Conservation (phyloP, 2,113 vertebrate genomes). For the Camelus dromedarius region DNA sequence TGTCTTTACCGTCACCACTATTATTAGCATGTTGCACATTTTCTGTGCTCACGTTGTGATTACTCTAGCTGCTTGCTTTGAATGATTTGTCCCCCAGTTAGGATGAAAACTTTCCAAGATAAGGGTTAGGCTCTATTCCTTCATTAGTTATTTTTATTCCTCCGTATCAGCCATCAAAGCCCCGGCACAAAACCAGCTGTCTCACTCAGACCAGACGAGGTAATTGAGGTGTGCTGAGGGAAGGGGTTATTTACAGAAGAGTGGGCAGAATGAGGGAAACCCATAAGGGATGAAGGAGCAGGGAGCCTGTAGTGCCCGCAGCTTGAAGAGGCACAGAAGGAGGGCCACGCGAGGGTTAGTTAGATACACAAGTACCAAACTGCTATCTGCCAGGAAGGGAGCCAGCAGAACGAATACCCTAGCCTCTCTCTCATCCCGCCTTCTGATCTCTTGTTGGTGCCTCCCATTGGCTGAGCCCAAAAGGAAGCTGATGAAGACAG, state of each 20-base stretch:
- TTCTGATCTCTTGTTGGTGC: background rate
- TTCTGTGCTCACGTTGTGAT: background rate
- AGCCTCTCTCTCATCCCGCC: background rate
- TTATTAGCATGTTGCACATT: background rate
- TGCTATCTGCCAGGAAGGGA: background rate
- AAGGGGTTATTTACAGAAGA: background rate
- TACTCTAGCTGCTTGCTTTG: background rate
- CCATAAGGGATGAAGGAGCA: background rate
- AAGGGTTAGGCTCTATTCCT: background rate
- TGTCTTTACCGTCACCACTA: background rate
- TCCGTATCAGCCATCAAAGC: background rate
- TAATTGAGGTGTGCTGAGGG: background rate
- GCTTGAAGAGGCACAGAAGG: background rate
- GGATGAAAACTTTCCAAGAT: background rate
- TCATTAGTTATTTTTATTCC: background rate
- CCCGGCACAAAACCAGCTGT: background rate
- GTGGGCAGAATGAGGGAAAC: background rate
- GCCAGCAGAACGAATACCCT: background rate
- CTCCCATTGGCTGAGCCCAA: background rate
- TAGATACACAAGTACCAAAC: background rate
- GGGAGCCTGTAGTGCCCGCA: background rate
- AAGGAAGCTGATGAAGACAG: background rate
- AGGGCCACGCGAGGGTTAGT: background rate
- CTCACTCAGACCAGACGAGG: background rate
- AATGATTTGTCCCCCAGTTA: background rate